These are phyloP conservation scores for Stigmatopora argus DNA, from an alignment of 2,113 vertebrate genomes.

Conservation along the genomic window DNA sequence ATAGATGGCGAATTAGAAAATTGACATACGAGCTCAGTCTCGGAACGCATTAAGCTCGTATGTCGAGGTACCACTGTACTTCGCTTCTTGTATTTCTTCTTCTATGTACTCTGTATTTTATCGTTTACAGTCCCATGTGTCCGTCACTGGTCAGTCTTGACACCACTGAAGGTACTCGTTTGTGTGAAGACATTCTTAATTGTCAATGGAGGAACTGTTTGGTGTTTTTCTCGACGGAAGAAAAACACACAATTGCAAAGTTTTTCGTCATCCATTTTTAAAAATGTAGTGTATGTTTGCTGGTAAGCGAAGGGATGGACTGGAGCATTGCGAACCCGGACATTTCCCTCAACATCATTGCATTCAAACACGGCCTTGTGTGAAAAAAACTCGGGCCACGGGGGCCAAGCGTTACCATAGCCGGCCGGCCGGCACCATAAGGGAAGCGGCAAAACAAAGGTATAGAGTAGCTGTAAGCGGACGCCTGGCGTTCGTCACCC, in stretches of 20 bases:
- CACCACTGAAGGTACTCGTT: no score
- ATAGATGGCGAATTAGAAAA: no score
- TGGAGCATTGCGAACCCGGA: constrained; percentile 32
- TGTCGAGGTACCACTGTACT: no score
- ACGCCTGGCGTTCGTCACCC: constrained; percentile 25
- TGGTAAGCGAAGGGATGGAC: constrained; percentile 47
- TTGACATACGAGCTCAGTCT: no score
- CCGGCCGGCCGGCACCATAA: constrained; percentile 22
- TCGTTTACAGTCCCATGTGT: no score
- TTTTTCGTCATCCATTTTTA: background rate
- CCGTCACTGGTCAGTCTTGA: no score
- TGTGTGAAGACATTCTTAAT: no score
- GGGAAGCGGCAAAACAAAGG: constrained; percentile 42
- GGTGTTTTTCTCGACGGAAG: background rate
- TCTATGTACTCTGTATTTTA: no score
- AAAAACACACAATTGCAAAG: background rate
- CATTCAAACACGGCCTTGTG: constrained; percentile 13
- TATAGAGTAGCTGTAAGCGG: constrained; percentile 58
- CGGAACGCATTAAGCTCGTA: no score
- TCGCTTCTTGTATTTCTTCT: no score
- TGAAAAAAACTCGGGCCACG: constrained; percentile 9
- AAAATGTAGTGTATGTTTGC: constrained; percentile 9
- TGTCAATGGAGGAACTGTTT: background rate
- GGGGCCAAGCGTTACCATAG: constrained; percentile 9
- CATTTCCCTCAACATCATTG: constrained; percentile 1